Evolutionary conservation across 2,113 vertebrate species (phyloP), one percentile per base, ranked within the genome.

Genomic region (Camelus bactrianus): DNA sequence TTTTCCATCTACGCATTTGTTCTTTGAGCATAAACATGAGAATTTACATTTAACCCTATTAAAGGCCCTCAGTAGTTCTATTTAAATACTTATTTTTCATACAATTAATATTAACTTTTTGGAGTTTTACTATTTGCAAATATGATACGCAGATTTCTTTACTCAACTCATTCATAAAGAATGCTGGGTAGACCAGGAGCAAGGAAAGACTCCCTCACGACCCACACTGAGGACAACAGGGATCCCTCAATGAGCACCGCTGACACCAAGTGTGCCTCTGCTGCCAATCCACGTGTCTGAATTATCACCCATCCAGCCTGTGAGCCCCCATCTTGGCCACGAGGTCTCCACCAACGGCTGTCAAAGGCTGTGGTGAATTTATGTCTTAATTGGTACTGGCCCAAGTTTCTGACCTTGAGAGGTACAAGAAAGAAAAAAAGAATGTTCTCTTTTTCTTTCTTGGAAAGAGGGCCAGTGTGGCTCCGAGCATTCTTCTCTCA

Each of bases 131-230:
- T 48, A 90, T 52, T 67, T 77, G 67, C 42, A 94, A 87, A 81
- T 77, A 92, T 30, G 14, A 64, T 16, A 58, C 50, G 9, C 28
- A 83, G 56, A 48, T 82, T 91, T 92, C 50, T 79, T 95, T 75
- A 94, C 20, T 56, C 73, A 94, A 58, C 19, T 26, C 86, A 94
- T 38, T 58, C 26, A 50, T 83, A 52, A 96, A 52, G 94, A 96
- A 86, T 30, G n/a, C 6, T 54, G 17, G 17, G 2, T 1, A 38
- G 15, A 83, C 54, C 4, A 73, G 6, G 19, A 28, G 81, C 46
- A 88, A 88, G 54, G 62, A 72, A 91, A 60, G 62, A 77, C 10
- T n/a, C 19, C n/a, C 35, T 48, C 3, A 67, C 0, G 5, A 92
- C 22, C 52, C 32, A 67, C 48, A 62, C 19, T 12, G 9, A 89